phyloP scores from a whole-genome alignment of 2,888 invertebrate genomes.

The Ochropacha duplaris region DNA sequence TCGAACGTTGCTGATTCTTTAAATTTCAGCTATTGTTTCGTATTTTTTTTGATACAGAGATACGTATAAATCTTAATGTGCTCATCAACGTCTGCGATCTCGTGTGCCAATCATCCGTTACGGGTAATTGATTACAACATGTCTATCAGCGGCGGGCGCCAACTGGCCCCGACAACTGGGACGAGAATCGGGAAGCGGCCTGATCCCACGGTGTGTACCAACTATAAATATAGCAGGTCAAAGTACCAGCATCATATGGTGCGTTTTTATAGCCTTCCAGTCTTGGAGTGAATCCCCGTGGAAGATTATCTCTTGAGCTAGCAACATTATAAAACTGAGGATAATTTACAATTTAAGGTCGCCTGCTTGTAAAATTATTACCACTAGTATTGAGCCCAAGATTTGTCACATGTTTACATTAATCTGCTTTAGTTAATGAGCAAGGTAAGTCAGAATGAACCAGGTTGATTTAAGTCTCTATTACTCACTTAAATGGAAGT shows the following conservation, averaged over 20 bases:
- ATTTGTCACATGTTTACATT: not conserved
- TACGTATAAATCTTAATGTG: not conserved
- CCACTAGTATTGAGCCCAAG: not conserved
- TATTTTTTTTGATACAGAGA: not conserved
- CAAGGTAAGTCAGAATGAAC: not conserved
- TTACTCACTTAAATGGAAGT: slow-evolving; percentile 1
- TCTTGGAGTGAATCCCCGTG: slow-evolving; percentile 7
- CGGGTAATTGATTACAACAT: slow-evolving; percentile 38
- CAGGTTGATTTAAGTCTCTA: not conserved
- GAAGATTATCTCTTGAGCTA: not conserved
- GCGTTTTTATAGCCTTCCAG: slow-evolving; percentile 8
- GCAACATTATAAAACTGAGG: not conserved
- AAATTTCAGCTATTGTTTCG: not conserved
- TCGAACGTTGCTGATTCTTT: not conserved
- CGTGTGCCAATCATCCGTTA: slow-evolving; percentile 36
- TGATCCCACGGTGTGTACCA: slow-evolving; percentile 29
- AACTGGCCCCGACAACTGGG: slow-evolving; percentile 38
- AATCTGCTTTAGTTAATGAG: not conserved
- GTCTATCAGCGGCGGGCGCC: slow-evolving; percentile 47
- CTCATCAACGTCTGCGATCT: not conserved
- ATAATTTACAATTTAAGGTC: not conserved
- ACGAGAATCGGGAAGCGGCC: slow-evolving; percentile 41
- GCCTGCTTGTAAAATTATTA: not conserved
- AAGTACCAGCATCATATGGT: not conserved
- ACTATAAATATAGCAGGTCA: slow-evolving; percentile 14